Base-by-base conservation (phyloP, 2,113 vertebrate species). In the Colaptes auratus region DNA sequence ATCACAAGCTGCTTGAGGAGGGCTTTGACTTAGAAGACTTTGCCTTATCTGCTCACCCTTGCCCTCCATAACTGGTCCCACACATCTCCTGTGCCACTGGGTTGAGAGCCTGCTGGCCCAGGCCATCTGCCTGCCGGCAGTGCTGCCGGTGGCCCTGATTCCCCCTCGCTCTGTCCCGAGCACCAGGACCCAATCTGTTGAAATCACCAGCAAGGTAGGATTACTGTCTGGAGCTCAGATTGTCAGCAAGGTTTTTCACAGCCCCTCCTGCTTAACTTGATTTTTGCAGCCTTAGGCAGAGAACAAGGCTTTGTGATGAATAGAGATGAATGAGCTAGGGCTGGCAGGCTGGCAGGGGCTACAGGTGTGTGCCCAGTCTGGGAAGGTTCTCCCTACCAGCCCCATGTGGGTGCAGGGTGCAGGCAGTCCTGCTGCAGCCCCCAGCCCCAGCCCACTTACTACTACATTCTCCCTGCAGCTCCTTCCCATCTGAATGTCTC, bases 51-150 rank as follows among this genome's bases (percentile, higher is more conserved):
- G 50, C 76, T 86, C 75, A 24, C 72, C 59, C 76, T 72, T 3
- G 0, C 19, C 3, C 0, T 20, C 72, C 72, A 7, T 3, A 21
- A 9, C 5, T 7, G 25, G 81, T 21, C 9, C 63, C 70, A 13
- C 14, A 8, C 7, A 1, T 31, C 12, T 2, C 1, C 12, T 0
- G 1, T 31, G 44, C 46, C 0, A 0, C 5, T 0, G 0, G 31
- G n/a, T 0, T 44, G 20, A 23, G 46, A 20, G 21, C 58, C 74
- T 0, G 0, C 23, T 1, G 0, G 61, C 33, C 53, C 1, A 0
- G 10, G 20, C 93, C 95, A 94, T 83, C 86, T 95, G 89, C 80
- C 71, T 2, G 85, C 78, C 16, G n/a, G 61, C 74, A 8, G 18
- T 0, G 0, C 64, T 92, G 9, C 89, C 20, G 17, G 50, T 88